These are phyloP conservation scores for Heliconius sara DNA, from an alignment of 2,888 invertebrate genomes.

Conservation along the genomic window DNA sequence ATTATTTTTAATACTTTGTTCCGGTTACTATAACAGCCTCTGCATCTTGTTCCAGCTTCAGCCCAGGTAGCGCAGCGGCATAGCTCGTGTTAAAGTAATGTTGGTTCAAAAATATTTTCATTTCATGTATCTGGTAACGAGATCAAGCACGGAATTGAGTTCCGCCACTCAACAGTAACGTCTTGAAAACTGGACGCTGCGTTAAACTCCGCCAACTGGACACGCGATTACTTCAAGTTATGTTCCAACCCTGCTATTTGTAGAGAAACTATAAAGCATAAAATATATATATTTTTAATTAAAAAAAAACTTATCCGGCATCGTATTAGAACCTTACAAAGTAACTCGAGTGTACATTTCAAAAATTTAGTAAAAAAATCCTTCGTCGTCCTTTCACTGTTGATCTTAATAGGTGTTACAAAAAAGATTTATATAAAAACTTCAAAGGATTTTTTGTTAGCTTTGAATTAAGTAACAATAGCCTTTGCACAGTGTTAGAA, in stretches of 20 bases:
- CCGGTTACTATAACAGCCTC: no score
- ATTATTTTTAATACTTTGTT: no score
- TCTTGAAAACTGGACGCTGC: background rate
- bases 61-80: no score
- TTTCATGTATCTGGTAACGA: no score
- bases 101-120: no score
- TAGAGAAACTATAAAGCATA: no score
- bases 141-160: background rate
- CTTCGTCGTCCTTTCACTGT: slow-evolving; percentile 30
- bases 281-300: background rate
- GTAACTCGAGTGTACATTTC: slow-evolving; percentile 23
- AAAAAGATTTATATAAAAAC: slow-evolving; percentile 32
- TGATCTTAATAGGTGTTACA: slow-evolving; percentile 36
- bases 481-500: slow-evolving; percentile 16
- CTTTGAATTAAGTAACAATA: slow-evolving; percentile 34
- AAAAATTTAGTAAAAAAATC: slow-evolving; percentile 27
- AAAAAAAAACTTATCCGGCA: background rate
- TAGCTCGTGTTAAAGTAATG: no score
- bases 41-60: no score
- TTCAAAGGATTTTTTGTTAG: slow-evolving; percentile 28
- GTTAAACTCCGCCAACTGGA: no score
- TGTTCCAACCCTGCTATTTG: background rate
- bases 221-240: background rate
- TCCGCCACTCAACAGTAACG: background rate
- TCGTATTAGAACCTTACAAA: slow-evolving; percentile 1